phyloP scores from a whole-genome alignment of 2,797 vertebrate species.

The Urosaurus nigricauda region DNA sequence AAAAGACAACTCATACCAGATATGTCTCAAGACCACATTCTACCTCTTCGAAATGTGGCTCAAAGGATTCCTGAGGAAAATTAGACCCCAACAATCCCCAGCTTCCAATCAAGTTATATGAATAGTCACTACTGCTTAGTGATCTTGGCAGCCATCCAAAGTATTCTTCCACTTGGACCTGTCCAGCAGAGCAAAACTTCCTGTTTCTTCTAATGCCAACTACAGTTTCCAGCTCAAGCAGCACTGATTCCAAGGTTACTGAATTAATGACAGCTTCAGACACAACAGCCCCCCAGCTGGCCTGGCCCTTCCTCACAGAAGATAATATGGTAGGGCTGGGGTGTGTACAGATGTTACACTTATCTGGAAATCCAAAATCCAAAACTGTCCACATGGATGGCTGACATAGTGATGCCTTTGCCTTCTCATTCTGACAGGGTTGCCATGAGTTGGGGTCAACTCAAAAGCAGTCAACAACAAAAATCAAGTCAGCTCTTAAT shows the following conservation, averaged over 20 bases:
- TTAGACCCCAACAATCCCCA: accelerated
- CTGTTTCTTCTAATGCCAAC: background rate
- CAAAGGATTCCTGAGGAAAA: background rate
- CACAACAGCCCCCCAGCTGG: too few species aligned
- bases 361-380: background rate
- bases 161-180: background rate
- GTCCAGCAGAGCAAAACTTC: background rate
- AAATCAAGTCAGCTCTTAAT: background rate
- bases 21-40: background rate
- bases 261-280: background rate
- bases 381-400: too few species aligned
- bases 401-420: too few species aligned
- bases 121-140: background rate
- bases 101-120: background rate
- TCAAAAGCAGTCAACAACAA: background rate
- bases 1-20: constrained; percentile 30
- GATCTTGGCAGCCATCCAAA: background rate
- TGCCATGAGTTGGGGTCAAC: too few species aligned
- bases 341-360: background rate
- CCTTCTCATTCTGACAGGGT: too few species aligned
- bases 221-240: background rate
- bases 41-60: background rate
- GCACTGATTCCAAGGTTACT: background rate
- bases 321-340: background rate
- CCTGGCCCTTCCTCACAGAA: too few species aligned